Base-by-base conservation (phyloP, 2,888 invertebrate genomes). In the Pardosa pseudoannulata region DNA sequence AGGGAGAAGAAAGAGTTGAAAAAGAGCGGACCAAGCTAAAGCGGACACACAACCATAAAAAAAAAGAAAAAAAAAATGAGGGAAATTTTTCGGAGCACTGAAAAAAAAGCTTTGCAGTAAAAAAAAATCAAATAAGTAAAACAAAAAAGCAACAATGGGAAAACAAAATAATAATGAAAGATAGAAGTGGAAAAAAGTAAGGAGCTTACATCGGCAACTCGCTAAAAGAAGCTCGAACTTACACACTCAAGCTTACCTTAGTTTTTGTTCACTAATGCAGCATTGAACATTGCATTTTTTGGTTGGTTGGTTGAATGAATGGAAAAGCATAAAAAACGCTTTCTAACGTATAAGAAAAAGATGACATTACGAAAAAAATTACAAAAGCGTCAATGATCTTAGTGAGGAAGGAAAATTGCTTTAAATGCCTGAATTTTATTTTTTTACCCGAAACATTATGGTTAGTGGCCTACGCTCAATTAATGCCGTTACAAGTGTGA, bases 81-180 rank as follows among this genome's bases (percentile, higher is more conserved):
- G 19, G 73, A 80, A 75, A 82, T 29, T 68, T 74, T 67, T 56
- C 31, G 50, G 29, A 65, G 65, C 23, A 68, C 19, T 36, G 6
- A 64, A 76, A 76, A 83, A 74, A 70, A 70, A 27, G 62, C 74
- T 70, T n/a, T 29, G 28, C 7, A n/a, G 68, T n/a, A 67, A 81
- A 70, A 74, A 81, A 74, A 80, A 73, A 75, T 68, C 36, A 70
- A 74, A 67, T 68, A 74, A 67, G 67, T 73, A 75, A 65, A 32
- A 65, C 68, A 76, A 83, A 32, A n/a, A 76, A 76, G 65, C 29
- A 65, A 82, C 75, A 31, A 70, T 27, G 11, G 71, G 71, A 70
- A 76, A 76, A 76, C 71, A 76, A 83, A 83, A 76, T 85, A 82
- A 82, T 82, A 83, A 85, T 85, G 72, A 85, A 78, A 73, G 72